Evolutionary conservation across 2,797 vertebrate species (phyloP), one percentile per base, ranked within the genome.

Genomic region (Loriculus beryllinus): DNA sequence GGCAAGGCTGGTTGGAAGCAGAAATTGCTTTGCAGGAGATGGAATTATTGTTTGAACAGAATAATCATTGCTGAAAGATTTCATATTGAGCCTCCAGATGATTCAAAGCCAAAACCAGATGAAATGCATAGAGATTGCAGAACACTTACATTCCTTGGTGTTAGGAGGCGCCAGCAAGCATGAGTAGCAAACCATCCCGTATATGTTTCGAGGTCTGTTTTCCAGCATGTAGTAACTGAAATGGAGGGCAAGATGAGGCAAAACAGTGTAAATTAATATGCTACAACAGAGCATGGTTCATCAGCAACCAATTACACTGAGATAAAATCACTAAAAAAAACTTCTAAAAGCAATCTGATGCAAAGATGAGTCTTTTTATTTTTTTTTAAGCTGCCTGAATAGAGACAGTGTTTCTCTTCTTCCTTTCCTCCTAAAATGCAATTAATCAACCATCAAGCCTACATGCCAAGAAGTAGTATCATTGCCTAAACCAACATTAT

Each of bases 131-230:
- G 70, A 79, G 94, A 83, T 2, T 3, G 35, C 18, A 25, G 18
- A 54, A 31, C 57, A 98, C 99, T 99, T 98, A 99, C 99, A 99
- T 98, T 99, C 99, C 97, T 99, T 99, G 96, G 98, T 99, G 97
- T 99, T 99, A 82, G 97, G 98, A 14, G 99, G 99, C 1, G 99
- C 99, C 33, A 99, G 97, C 93, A 98, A 98, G 96, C 99, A 99
- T 2, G 99, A 99, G 95, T 99, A 99, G 97, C 99, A 99, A 93
- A 99, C 98, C 99, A 99, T 99, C 80, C 98, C 98, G 0, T 99
- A 99, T 90, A 99, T 98, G 96, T 99, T 99, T 87, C 98, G 98
- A 49, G 98, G 98, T 82, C 98, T 98, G 97, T 98, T 99, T 88
- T 99, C 99, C 97, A 99, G 94, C 97, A 99, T 99, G 97, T 99